Evolutionary conservation across 2,113 vertebrate species (phyloP).

Genomic region (Oxygymnocypris stewartii): DNA sequence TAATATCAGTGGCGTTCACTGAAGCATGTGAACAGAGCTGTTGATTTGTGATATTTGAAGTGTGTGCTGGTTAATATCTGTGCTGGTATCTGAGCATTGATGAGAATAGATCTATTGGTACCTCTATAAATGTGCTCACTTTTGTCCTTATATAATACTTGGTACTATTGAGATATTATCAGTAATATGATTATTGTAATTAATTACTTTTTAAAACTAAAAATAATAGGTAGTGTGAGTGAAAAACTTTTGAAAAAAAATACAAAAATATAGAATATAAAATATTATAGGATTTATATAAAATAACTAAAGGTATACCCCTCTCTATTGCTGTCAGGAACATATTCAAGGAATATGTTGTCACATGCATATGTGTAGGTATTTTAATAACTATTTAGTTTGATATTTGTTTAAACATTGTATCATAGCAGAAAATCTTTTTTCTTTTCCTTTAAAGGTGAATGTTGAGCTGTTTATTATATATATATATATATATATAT

Average conservation of each 20-base stretch:
- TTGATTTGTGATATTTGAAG: constrained; percentile 6
- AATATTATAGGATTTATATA: neutral
- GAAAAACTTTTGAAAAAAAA: neutral
- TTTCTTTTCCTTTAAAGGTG: no score
- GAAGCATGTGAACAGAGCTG: neutral
- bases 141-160: neutral
- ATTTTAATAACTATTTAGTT: no score
- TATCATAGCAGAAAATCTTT: no score
- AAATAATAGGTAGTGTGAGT: neutral
- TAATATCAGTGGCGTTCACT: neutral
- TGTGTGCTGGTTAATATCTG: neutral
- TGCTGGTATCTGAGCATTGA: neutral
- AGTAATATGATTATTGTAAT: neutral
- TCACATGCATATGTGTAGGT: no score
- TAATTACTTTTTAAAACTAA: neutral
- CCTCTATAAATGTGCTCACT: neutral
- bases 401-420: no score
- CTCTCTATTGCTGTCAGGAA: no score
- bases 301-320: no score
- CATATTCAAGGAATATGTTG: no score
- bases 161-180: neutral
- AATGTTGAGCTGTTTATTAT: no score
- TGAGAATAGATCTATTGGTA: neutral
- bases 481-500: no score
- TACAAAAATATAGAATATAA: no score